Conservation (phyloP, 2,797 vertebrate species). For the Oreochromis mossambicus region DNA sequence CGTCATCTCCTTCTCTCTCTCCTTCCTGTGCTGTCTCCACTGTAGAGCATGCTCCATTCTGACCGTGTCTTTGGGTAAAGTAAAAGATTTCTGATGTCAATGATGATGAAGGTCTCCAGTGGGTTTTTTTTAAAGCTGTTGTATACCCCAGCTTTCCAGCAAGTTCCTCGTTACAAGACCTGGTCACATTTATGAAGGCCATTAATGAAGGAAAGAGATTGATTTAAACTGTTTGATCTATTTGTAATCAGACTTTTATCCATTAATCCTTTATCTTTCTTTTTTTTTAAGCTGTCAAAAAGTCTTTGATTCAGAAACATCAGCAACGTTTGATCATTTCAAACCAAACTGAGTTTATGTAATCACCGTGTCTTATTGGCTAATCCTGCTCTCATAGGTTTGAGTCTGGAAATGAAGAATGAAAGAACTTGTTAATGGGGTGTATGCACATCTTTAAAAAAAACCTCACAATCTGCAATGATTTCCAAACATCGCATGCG, state of each 20-base stretch:
- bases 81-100: conserved; percentile 83
- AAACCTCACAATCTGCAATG: conserved; percentile 73
- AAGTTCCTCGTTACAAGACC: not conserved
- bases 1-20: conserved; percentile 68
- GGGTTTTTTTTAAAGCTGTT: conserved; percentile 72
- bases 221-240: not conserved
- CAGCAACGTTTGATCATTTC: not conserved
- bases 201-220: not conserved
- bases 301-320: not conserved
- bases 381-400: not conserved
- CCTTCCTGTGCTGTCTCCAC: conserved; percentile 83
- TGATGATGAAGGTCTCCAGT: conserved; percentile 76
- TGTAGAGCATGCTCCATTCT: conserved; percentile 98
- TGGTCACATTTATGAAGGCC: not conserved
- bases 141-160: conserved; percentile 21
- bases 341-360: not conserved
- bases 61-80: conserved; percentile 92
- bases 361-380: not conserved
- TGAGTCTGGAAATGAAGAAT: not conserved
- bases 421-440: conserved; percentile 35
- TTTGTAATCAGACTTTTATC: not conserved
- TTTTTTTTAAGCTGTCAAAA: not conserved
- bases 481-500: not conserved
- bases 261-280: not conserved
- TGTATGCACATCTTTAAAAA: conserved; percentile 59